These are phyloP conservation scores for Lingula anatina DNA, from an alignment of 2,888 invertebrate genomes.

Conservation along the genomic window DNA sequence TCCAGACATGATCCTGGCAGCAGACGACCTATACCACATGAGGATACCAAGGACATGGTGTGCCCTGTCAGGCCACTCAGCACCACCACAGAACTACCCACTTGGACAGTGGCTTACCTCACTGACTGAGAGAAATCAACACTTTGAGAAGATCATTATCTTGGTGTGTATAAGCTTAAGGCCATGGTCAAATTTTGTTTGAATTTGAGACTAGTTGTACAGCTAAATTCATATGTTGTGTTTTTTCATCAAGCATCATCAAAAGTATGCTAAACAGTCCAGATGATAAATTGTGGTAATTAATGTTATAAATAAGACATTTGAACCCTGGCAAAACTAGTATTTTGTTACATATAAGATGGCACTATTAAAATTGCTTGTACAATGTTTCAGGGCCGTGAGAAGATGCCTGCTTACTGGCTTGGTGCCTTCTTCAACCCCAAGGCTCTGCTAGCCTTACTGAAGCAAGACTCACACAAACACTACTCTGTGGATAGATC, in stretches of 20 bases:
- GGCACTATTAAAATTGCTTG: conserved; percentile 1
- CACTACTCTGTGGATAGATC: conserved; percentile 35
- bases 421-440: conserved; percentile 51
- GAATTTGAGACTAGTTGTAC: too few species aligned
- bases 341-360: too few species aligned
- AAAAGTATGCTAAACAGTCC: too few species aligned
- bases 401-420: conserved; percentile 52
- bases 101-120: conserved; percentile 44
- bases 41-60: conserved; percentile 48
- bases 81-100: conserved; percentile 42
- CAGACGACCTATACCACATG: conserved; percentile 43
- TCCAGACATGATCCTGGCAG: conserved; percentile 35
- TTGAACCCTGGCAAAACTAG: too few species aligned
- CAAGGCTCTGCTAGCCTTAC: conserved; percentile 40
- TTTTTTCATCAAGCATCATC: too few species aligned
- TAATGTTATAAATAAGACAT: too few species aligned
- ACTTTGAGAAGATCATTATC: conserved; percentile 46
- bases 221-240: too few species aligned
- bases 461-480: conserved; percentile 44
- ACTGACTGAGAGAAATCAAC: conserved; percentile 41
- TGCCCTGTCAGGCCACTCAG: conserved; percentile 37
- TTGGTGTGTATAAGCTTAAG: conserved; percentile 17
- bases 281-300: too few species aligned
- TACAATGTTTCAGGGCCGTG: conserved; percentile 36
- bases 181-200: too few species aligned